phyloP scores from a whole-genome alignment of 1,140 invertebrate genomes.

The Sipha flava region DNA sequence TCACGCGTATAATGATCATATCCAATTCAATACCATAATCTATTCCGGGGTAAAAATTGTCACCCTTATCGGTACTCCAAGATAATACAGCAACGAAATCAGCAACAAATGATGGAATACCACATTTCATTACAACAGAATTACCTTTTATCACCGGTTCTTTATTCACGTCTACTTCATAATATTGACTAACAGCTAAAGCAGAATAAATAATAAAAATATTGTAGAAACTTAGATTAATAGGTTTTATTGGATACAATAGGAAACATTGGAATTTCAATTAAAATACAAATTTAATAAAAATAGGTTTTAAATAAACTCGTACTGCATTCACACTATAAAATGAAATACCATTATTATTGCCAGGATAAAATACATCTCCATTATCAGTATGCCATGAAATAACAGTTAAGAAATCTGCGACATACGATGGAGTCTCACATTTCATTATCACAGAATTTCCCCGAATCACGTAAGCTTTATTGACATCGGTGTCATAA shows the following conservation, averaged over 20 bases:
- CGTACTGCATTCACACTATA: too few species aligned
- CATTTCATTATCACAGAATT: slow-evolving; percentile 87
- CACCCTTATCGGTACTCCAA: slow-evolving; percentile 69
- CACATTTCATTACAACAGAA: slow-evolving; percentile 82
- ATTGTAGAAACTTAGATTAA: not conserved
- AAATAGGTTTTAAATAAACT: too few species aligned
- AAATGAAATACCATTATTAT: slow-evolving; percentile 35
- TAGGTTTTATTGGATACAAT: not conserved
- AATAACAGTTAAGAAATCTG: slow-evolving; percentile 80
- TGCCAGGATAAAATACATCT: slow-evolving; percentile 41
- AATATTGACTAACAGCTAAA: slow-evolving; percentile 77
- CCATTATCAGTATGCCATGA: slow-evolving; percentile 77
- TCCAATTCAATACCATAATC: slow-evolving; percentile 26
- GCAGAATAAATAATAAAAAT: not conserved
- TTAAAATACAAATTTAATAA: not conserved
- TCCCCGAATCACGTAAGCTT: slow-evolving; percentile 82
- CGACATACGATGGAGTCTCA: slow-evolving; percentile 82
- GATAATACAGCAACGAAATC: slow-evolving; percentile 80
- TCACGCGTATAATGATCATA: not conserved
- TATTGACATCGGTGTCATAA: slow-evolving; percentile 80
- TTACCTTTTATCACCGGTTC: slow-evolving; percentile 89
- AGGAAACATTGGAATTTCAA: not conserved
- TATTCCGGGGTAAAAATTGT: slow-evolving; percentile 44
- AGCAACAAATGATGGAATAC: slow-evolving; percentile 83
- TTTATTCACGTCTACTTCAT: slow-evolving; percentile 84